Conservation (phyloP, 1,140 invertebrate species). For the Brachionus koreanus region DNA sequence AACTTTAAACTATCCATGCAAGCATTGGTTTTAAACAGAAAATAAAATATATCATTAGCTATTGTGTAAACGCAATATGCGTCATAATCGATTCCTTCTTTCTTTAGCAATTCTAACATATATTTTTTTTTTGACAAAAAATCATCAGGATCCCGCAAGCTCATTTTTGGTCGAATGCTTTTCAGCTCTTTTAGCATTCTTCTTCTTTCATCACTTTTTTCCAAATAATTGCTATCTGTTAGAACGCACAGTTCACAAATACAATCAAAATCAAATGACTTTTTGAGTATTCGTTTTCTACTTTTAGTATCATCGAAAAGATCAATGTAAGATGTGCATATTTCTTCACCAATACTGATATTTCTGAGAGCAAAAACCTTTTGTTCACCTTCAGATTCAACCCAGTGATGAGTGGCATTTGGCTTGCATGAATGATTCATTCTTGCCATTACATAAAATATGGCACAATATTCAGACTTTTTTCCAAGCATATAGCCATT, state of each 20-base stretch:
- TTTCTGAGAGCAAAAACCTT: neutral
- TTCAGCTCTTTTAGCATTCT: neutral
- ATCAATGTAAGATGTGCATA: neutral
- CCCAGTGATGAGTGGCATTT: neutral
- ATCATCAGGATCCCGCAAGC: neutral
- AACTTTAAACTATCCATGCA: neutral
- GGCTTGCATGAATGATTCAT: neutral
- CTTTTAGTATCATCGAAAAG: neutral
- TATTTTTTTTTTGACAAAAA: neutral
- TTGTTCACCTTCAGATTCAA: neutral
- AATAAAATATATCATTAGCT: neutral
- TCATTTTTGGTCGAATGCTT: neutral
- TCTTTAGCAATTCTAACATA: neutral
- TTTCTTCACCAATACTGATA: neutral
- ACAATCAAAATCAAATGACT: neutral
- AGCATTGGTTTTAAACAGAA: neutral
- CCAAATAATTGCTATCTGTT: neutral
- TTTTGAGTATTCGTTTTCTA: neutral
- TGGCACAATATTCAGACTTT: neutral
- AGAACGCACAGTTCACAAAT: neutral
- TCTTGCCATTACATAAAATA: neutral
- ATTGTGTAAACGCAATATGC: neutral
- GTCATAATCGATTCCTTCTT: slow-evolving; percentile 7
- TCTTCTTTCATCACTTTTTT: neutral
- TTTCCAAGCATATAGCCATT: neutral